Base-by-base conservation (phyloP, 1,140 invertebrate species). In the Magallana angulata region DNA sequence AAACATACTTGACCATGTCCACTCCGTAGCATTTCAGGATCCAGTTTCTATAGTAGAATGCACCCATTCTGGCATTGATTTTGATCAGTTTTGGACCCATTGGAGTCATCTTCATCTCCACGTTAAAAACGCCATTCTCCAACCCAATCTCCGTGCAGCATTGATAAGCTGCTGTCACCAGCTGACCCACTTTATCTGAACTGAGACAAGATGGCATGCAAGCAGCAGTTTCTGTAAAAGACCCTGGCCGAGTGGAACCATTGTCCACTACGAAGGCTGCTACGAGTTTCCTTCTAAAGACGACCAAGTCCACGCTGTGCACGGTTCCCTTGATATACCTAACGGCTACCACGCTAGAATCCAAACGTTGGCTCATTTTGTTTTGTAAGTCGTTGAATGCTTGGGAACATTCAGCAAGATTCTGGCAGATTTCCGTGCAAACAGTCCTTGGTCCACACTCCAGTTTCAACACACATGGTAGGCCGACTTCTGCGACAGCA, bases 1-100 rank as follows among this genome's bases (percentile, higher is more conserved):
- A 85, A 2, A 90, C 84, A n/a, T 59, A 86, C n/a, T 88, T 62
- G 11, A 92, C 36, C 2, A 92, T 57, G 68, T 92, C 92, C 14
- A 91, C 89, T 0, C 86, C 82, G 60, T 91, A 92, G 36, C 90
- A 84, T 2, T 57, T 48, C 12, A 82, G 84, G 16, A 92, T 91
- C 92, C 92, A 92, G 81, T 92, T 89, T 9, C 91, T 57, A 8
- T 91, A 84, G 84, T 92, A 92, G 58, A 90, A 90, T 9, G 91
- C 92, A 2, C 91, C 91, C 91, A 92, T 92, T 57, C 92, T 76
- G 0, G 89, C 90, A 82, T 92, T 92, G 18, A 92, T 90, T 82
- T 92, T 91, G 6, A 91, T 84, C 12, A 92, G 86, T 82, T 91
- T 91, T 62, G 92, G 92, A 6, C 92, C 92, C 6, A 83, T 85